Base-by-base conservation (phyloP, 2,113 vertebrate genomes). In the Aythya baeri region DNA sequence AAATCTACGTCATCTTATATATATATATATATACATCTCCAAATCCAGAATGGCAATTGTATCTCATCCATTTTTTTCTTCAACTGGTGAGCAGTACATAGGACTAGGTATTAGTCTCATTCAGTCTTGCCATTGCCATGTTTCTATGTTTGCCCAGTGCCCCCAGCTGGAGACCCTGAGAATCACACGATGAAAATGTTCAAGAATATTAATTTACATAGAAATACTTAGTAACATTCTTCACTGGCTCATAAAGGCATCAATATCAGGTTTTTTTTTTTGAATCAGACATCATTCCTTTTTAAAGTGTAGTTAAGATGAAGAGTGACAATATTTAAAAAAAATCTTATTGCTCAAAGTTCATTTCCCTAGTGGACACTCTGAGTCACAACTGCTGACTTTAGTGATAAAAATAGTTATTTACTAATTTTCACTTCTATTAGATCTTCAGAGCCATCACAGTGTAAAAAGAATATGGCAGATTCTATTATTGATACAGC, bases 141-240 rank as follows among this genome's bases (percentile, higher is more conserved):
- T 74, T 95, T 95, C 52, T 38, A 0, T 61, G 94, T 74, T 83
- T 95, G 86, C 36, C 49, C 81, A 95, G 81, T 95, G 95, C 94
- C 96, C 94, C 89, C 96, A 92, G 0, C 95, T 95, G 96, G 96
- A 92, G 50, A 66, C 50, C 41, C 55, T 32, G 87, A 92, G 91
- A 94, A 95, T 76, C 71, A 89, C 57, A 79, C 4, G 11, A 50
- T 77, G 41, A 70, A 75, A 67, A 23, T 4, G 18, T 2, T 41
- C 16, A 20, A 3, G 14, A 25, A 25, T 22, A 17, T 5, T 82
- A 61, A 36, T 72, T 81, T 63, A 59, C 7, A 0, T 4, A 31
- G 72, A 58, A 91, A 29, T 27, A 68, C 62, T 49, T 62, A 43
- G 29, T 26, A 89, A 31, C 23, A 14, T n/a, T 72, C 54, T 61